phyloP scores from a whole-genome alignment of 2,888 invertebrate genomes.

The Heterodera filipjevi region DNA sequence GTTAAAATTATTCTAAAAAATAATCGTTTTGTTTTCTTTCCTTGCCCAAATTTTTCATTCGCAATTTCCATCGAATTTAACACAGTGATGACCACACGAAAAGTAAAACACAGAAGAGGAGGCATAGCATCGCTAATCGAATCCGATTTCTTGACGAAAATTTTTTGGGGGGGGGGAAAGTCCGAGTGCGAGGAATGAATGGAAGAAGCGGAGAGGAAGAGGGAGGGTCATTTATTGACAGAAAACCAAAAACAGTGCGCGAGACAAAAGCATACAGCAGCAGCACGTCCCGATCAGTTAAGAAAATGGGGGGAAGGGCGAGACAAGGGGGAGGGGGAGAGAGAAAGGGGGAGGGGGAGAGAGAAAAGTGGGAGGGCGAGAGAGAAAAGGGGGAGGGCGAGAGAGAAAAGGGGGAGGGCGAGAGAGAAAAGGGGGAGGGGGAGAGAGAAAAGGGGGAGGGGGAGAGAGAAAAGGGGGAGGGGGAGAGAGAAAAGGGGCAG shows the following conservation, averaged over 20 bases:
- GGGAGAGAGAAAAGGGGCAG: too few relatives aligned
- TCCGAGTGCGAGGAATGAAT: neutral
- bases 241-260: neutral
- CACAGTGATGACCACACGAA: neutral
- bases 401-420: too few relatives aligned
- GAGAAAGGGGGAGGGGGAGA: too few relatives aligned
- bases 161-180: neutral
- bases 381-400: too few relatives aligned
- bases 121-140: neutral
- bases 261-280: neutral
- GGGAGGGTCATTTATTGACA: constrained; percentile 1
- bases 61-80: neutral
- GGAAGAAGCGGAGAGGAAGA: neutral
- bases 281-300: neutral
- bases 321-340: neutral
- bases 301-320: too few relatives aligned
- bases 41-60: neutral
- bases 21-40: neutral
- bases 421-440: neutral
- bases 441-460: too few relatives aligned
- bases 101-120: neutral
- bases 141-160: neutral
- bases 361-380: too few relatives aligned
- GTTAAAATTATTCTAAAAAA: too few relatives aligned
- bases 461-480: too few relatives aligned